A percentile compares a stretch with the other conserved stretches of the same genome.
Evolutionary conservation across 2,888 invertebrate species (phyloP).

Genomic region (Oligia latruncula): DNA sequence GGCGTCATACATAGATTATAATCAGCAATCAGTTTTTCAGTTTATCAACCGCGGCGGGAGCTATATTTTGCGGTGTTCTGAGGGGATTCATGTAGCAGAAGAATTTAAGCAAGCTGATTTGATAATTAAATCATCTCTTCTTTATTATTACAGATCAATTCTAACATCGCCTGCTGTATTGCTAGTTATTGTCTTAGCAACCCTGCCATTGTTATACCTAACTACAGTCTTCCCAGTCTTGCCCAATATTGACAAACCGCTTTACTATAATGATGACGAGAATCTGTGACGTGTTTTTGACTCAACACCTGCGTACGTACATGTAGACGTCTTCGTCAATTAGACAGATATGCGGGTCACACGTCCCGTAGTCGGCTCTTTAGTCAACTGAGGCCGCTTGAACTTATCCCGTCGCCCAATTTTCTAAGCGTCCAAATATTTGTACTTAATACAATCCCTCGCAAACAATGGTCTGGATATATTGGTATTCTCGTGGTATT

Average conservation of each 20-base stretch:
- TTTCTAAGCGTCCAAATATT: slow-evolving; percentile 55
- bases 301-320: slow-evolving; percentile 25
- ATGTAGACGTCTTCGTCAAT: slow-evolving; percentile 36
- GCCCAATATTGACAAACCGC: slow-evolving; percentile 5
- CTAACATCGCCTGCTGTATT: not conserved
- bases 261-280: slow-evolving; percentile 6
- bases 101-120: not conserved
- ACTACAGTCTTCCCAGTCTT: not conserved
- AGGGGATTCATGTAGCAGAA: not conserved
- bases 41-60: no score
- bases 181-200: not conserved
- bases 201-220: not conserved
- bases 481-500: slow-evolving; percentile 1
- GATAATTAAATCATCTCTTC: not conserved
- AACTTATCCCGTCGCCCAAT: slow-evolving; percentile 10
- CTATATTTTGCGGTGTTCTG: not conserved
- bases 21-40: not conserved
- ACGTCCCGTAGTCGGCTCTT: slow-evolving; percentile 1
- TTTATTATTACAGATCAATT: not conserved
- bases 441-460: slow-evolving; percentile 31
- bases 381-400: no score
- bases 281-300: slow-evolving; percentile 12
- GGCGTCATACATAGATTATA: not conserved
- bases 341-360: slow-evolving; percentile 37
- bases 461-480: not conserved